These are phyloP conservation scores for Hesperophylax magnus DNA, from an alignment of 1,140 invertebrate species.

Conservation along the genomic window DNA sequence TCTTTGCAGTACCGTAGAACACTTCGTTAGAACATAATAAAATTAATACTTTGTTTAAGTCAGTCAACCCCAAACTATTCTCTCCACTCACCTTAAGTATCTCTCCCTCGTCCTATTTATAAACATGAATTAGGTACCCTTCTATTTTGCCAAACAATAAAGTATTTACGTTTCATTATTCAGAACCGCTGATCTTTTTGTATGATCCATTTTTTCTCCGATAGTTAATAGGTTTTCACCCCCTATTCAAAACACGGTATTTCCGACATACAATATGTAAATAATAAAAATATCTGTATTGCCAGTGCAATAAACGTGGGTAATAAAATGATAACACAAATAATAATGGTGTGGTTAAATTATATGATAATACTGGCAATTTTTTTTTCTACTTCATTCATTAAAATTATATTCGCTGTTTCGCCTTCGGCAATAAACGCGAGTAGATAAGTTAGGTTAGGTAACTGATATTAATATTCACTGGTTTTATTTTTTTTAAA, in stretches of 20 bases:
- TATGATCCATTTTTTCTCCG: not conserved
- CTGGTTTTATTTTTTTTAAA: no score
- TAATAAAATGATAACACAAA: not conserved
- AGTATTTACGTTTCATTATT: slow-evolving; percentile 57
- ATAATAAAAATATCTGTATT: not conserved
- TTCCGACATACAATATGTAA: not conserved
- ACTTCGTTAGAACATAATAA: no score
- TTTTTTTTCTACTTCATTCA: not conserved
- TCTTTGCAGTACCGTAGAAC: no score
- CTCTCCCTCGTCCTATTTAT: not conserved
- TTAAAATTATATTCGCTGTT: no score
- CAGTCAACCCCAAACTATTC: not conserved
- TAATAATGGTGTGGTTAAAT: not conserved
- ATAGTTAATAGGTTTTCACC: not conserved
- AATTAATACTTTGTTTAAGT: not conserved
- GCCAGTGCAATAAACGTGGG: not conserved
- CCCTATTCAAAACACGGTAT: not conserved
- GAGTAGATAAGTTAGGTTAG: no score
- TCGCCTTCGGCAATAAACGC: no score
- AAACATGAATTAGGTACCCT: not conserved
- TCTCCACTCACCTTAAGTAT: not conserved
- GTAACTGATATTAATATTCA: no score
- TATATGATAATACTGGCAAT: not conserved
- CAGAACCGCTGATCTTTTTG: slow-evolving; percentile 61
- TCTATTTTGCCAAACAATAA: not conserved